Conservation (phyloP, 2,888 invertebrate species). For the Oscheius sp. region DNA sequence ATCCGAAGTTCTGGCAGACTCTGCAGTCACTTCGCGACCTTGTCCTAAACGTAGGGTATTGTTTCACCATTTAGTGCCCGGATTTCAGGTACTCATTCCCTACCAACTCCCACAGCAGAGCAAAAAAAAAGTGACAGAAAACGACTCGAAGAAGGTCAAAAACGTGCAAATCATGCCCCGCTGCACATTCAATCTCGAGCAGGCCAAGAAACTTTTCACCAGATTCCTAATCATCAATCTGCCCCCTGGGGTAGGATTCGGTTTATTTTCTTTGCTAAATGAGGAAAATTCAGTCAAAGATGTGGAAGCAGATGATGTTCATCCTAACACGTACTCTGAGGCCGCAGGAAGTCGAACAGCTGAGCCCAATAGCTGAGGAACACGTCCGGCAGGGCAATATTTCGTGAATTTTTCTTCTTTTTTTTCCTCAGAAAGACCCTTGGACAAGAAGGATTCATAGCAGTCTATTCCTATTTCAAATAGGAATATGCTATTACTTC, state of each 20-base stretch:
- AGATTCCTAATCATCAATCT: constrained; percentile 14
- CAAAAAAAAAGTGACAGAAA: constrained; percentile 3
- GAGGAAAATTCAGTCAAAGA: constrained; percentile 35
- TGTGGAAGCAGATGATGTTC: constrained; percentile 50
- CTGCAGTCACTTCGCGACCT: constrained; percentile 5
- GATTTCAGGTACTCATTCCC: constrained; percentile 24
- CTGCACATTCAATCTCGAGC: not conserved
- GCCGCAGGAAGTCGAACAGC: constrained; percentile 15
- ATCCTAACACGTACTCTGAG: constrained; percentile 41
- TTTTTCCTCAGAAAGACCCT: too few species aligned
- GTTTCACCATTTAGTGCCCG: not conserved
- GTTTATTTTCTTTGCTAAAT: not conserved
- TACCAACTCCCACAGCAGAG: constrained; percentile 21
- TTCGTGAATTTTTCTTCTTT: constrained; percentile 11
- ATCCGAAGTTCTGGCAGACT: not conserved
- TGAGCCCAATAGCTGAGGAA: constrained; percentile 37
- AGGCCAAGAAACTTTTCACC: constrained; percentile 14
- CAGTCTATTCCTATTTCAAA: too few species aligned
- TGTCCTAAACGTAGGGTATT: constrained; percentile 1
- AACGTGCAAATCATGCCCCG: constrained; percentile 7
- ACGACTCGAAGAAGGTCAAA: constrained; percentile 18
- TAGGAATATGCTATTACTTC: too few species aligned
- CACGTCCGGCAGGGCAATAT: constrained; percentile 11
- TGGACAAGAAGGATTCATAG: too few species aligned
- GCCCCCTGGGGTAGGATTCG: not conserved